Evolutionary conservation across 2,113 vertebrate species (phyloP).

Genomic region (Empidonax alnorum): DNA sequence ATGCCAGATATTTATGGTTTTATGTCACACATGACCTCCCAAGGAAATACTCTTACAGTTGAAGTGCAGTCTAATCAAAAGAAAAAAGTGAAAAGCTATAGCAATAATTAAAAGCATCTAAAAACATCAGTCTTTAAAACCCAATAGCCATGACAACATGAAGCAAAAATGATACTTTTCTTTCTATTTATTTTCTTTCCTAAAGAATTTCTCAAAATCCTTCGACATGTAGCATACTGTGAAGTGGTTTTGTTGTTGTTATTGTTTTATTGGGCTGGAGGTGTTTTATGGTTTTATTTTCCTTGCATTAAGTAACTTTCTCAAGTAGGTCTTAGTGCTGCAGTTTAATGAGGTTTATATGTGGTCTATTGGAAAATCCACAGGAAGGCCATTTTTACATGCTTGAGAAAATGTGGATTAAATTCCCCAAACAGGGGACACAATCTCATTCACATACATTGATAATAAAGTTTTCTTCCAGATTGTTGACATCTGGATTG

Average conservation of each 20-base stretch:
- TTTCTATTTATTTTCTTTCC: background rate
- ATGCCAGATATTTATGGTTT: constrained; percentile 54
- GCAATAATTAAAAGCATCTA: background rate
- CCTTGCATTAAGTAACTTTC: background rate
- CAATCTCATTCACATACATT: background rate
- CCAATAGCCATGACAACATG: background rate
- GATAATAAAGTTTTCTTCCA: background rate
- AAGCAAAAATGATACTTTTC: background rate
- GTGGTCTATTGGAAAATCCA: background rate
- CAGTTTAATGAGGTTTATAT: background rate
- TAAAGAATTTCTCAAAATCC: background rate
- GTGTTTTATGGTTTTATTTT: background rate
- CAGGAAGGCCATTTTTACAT: background rate
- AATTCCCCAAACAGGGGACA: background rate
- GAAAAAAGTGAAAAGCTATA: constrained; percentile 19
- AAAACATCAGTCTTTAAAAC: background rate
- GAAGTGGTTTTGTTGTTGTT: background rate
- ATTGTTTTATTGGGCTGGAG: accelerated
- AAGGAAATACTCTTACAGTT: constrained; percentile 28
- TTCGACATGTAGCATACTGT: background rate
- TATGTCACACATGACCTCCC: constrained; percentile 48
- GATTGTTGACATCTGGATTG: background rate
- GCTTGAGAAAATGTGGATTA: background rate
- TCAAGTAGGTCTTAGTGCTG: background rate
- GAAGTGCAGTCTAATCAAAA: constrained; percentile 55